A percentile compares a stretch with the other conserved stretches of the same genome.
Conservation (phyloP, 1,140 invertebrate genomes). For the Pseudoatta argentina region DNA sequence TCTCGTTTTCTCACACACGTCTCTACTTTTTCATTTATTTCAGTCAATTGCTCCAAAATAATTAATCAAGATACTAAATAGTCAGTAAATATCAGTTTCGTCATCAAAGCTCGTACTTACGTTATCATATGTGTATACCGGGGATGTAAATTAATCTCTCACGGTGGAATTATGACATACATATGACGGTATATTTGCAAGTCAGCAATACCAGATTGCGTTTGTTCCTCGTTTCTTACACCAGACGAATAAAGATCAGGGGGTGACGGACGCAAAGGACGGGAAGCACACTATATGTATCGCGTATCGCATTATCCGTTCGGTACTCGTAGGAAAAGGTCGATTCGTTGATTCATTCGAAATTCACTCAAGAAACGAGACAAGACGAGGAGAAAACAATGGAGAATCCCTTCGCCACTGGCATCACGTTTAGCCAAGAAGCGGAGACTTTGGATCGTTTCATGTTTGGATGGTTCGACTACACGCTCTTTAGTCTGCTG, state of each 20-base stretch:
- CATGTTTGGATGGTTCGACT: constrained; percentile 87
- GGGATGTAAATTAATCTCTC: constrained; percentile 35
- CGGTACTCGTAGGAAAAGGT: neutral
- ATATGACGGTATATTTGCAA: constrained; percentile 22
- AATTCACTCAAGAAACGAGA: neutral
- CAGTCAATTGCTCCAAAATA: neutral
- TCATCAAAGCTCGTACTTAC: neutral
- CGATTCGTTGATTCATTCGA: neutral
- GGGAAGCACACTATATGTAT: neutral
- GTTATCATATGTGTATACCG: neutral
- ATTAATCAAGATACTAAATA: constrained; percentile 13
- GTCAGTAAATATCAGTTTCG: neutral
- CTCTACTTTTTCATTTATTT: neutral
- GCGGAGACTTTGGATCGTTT: constrained; percentile 55
- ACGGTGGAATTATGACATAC: constrained; percentile 6
- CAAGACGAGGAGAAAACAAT: constrained; percentile 4
- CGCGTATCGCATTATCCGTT: neutral
- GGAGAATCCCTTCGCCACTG: neutral
- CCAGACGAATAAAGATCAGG: neutral
- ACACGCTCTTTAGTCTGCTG: constrained; percentile 89
- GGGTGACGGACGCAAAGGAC: neutral
- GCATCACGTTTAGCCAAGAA: neutral
- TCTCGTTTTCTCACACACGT: neutral
- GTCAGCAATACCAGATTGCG: constrained; percentile 22
- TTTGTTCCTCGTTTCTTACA: constrained; percentile 5